Percentiles rank a stretch among this genome's conserved stretches.
phyloP scores from a whole-genome alignment of 1,140 invertebrate species.

The Saccostrea glomerata region DNA sequence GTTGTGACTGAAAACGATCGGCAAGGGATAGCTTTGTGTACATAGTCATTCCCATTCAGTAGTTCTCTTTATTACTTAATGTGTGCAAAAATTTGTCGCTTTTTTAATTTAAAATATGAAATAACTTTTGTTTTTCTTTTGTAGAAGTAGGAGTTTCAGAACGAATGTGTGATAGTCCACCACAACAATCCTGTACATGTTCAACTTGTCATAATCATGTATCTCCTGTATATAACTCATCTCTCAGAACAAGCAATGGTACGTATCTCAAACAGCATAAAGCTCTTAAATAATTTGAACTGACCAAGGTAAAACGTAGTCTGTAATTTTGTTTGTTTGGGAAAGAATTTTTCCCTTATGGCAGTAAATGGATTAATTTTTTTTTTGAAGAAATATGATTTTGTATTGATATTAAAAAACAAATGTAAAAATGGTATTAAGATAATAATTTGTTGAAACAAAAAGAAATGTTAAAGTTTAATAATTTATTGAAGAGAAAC shows the following conservation, averaged over 20 bases:
- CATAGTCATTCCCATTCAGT: too few relatives aligned
- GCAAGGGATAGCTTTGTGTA: too few relatives aligned
- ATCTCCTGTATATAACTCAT: conserved; percentile 19
- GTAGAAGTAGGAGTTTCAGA: conserved; percentile 17
- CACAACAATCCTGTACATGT: neutral
- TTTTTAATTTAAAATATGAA: neutral
- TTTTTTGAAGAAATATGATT: neutral
- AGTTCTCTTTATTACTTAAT: too few relatives aligned
- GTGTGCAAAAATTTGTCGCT: too few relatives aligned
- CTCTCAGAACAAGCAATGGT: neutral
- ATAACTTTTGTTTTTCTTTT: neutral
- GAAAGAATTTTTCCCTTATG: too few relatives aligned
- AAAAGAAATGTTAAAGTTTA: too few relatives aligned
- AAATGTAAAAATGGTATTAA: too few relatives aligned
- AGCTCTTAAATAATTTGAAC: neutral
- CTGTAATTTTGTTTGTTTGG: too few relatives aligned
- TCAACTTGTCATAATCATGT: neutral
- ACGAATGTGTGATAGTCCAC: conserved; percentile 10
- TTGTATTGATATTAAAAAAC: too few relatives aligned
- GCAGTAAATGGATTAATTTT: neutral
- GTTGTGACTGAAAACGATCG: neutral
- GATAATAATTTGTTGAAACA: too few relatives aligned
- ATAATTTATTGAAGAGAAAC: too few relatives aligned
- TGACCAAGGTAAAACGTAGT: too few relatives aligned
- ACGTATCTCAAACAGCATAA: neutral